Percentiles rank a stretch among this genome's conserved stretches.
These are phyloP conservation scores for Penaeus japonicus DNA, from an alignment of 1,140 invertebrate genomes.

Conservation along the genomic window DNA sequence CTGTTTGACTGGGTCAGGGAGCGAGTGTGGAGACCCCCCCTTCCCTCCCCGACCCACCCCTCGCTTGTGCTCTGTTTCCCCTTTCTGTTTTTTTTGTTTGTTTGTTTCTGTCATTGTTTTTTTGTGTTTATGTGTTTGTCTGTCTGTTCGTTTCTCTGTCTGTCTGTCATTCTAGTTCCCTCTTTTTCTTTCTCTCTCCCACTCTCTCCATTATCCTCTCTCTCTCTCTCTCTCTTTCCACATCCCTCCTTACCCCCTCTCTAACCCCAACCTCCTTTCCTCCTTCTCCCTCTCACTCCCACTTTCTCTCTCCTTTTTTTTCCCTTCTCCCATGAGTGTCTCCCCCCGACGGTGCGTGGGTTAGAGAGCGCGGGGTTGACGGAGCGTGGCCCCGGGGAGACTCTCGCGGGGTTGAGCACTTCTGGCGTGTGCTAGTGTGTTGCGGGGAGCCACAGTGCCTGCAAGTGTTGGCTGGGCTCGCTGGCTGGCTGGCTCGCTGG, in stretches of 20 bases:
- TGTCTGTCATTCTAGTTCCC: not conserved
- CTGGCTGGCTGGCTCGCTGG: too few relatives aligned
- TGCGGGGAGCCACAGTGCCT: too few relatives aligned
- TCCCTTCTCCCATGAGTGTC: not conserved
- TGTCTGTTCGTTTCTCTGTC: not conserved
- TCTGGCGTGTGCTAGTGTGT: too few relatives aligned
- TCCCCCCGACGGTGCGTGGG: not conserved
- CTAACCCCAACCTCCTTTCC: not conserved
- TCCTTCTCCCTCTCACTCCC: not conserved
- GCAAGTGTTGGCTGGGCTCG: too few relatives aligned
- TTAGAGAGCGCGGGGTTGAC: too few relatives aligned
- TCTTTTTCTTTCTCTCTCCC: not conserved
- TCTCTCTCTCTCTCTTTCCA: conserved; percentile 4
- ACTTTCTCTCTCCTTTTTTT: not conserved
- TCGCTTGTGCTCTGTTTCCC: not conserved
- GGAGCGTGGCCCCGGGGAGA: too few relatives aligned
- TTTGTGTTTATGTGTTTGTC: too few relatives aligned
- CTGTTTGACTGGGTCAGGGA: too few relatives aligned
- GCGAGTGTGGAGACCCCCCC: too few relatives aligned
- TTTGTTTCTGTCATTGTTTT: not conserved
- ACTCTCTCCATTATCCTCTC: not conserved
- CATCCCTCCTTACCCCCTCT: not conserved
- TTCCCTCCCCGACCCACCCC: not conserved
- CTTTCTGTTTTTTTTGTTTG: not conserved
- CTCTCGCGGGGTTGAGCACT: too few relatives aligned